Evolutionary conservation across 92 coral and sea anemone species (phyloP).

Genomic region (Muricea muricata): DNA sequence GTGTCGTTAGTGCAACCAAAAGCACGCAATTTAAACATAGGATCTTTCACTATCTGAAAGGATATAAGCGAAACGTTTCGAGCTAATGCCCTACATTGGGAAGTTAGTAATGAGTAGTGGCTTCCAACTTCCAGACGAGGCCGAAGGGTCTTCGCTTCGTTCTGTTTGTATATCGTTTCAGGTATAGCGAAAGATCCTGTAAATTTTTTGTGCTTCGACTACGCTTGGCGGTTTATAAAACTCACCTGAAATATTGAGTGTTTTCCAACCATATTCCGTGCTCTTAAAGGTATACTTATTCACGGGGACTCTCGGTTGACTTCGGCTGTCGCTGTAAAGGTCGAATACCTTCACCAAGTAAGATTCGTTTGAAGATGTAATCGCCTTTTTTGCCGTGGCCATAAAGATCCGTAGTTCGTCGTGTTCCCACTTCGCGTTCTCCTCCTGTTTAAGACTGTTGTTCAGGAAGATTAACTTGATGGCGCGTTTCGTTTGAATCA

Average conservation of each 20-base stretch:
- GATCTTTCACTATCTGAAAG: no score
- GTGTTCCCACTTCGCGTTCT: background rate
- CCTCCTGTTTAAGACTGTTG: background rate
- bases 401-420: slow-evolving; percentile 24
- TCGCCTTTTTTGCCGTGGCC: background rate
- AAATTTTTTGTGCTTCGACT: background rate
- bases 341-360: slow-evolving; percentile 17
- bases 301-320: no score
- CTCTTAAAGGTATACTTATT: background rate
- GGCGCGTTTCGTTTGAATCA: slow-evolving; percentile 11
- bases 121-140: no score
- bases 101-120: no score
- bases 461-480: slow-evolving; percentile 11
- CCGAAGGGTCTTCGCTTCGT: no score
- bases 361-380: background rate
- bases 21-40: no score
- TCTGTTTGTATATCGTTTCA: no score
- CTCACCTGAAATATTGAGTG: slow-evolving; percentile 3
- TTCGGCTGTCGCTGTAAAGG: slow-evolving; percentile 17
- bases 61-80: no score
- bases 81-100: no score
- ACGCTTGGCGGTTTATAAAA: background rate
- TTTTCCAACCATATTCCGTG: background rate
- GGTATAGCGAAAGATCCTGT: background rate
- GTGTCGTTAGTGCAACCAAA: no score